Percentiles rank a stretch among this genome's conserved stretches.
These are phyloP conservation scores for Microdon myrmicae DNA, from an alignment of 2,888 invertebrate genomes.

Conservation along the genomic window DNA sequence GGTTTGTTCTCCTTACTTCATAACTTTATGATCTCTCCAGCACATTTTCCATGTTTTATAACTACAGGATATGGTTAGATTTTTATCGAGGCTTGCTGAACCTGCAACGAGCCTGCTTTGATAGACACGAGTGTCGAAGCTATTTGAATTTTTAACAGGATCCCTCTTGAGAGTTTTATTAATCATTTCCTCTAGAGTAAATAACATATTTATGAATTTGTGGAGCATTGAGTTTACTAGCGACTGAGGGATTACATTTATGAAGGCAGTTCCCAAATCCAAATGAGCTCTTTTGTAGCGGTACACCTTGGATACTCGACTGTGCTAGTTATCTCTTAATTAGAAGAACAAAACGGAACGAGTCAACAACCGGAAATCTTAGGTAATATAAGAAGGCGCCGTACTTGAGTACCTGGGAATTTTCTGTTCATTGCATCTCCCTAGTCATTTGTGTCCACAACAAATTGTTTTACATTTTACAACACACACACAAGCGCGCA, in stretches of 20 bases:
- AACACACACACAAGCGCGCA: constrained; percentile 20
- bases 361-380: constrained; percentile 37
- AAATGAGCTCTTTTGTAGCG: constrained; percentile 24
- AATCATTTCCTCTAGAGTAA: neutral
- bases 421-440: constrained; percentile 10
- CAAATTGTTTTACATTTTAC: constrained; percentile 43
- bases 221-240: neutral
- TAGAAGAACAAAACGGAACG: constrained; percentile 30
- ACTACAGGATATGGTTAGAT: neutral
- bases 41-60: constrained; percentile 4
- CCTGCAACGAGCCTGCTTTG: neutral
- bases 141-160: neutral
- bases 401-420: constrained; percentile 27
- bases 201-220: neutral
- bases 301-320: constrained; percentile 29
- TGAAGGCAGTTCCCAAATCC: constrained; percentile 6
- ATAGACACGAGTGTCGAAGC: neutral
- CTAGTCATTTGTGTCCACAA: constrained; percentile 29
- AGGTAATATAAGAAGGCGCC: constrained; percentile 38
- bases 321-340: constrained; percentile 45
- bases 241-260: neutral
- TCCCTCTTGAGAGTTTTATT: neutral
- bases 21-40: constrained; percentile 1
- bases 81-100: neutral
- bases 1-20: too few species aligned